Conservation (phyloP, 1,140 invertebrate species). For the Heliconius nattereri region DNA sequence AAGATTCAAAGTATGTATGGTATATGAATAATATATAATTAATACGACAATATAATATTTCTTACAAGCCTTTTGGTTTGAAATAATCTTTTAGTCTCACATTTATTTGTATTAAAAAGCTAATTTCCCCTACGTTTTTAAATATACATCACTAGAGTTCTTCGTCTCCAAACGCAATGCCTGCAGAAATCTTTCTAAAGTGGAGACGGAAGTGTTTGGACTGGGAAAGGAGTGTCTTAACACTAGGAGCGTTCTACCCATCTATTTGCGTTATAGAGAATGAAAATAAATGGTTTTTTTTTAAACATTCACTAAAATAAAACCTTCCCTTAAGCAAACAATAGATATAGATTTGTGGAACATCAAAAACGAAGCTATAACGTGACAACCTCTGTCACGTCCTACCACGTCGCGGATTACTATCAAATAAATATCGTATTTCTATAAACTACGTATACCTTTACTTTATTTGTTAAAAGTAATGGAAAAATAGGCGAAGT, state of each 20-base stretch:
- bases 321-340: conserved; percentile 18
- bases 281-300: too few relatives aligned
- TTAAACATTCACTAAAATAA: neutral
- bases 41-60: neutral
- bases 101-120: neutral
- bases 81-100: neutral
- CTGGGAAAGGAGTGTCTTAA: too few relatives aligned
- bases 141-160: neutral
- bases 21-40: neutral
- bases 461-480: too few relatives aligned
- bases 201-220: too few relatives aligned
- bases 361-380: conserved; percentile 2
- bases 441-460: neutral
- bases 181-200: too few relatives aligned
- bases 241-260: too few relatives aligned
- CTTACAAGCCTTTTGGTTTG: neutral
- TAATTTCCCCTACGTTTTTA: neutral
- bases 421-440: neutral
- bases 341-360: conserved; percentile 24
- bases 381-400: neutral
- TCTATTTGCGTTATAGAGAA: too few relatives aligned
- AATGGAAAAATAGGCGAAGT: too few relatives aligned
- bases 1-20: too few relatives aligned
- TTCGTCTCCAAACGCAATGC: too few relatives aligned
- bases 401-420: neutral